These are phyloP conservation scores for Tinea pellionella DNA, from an alignment of 2,888 invertebrate species.

Conservation along the genomic window DNA sequence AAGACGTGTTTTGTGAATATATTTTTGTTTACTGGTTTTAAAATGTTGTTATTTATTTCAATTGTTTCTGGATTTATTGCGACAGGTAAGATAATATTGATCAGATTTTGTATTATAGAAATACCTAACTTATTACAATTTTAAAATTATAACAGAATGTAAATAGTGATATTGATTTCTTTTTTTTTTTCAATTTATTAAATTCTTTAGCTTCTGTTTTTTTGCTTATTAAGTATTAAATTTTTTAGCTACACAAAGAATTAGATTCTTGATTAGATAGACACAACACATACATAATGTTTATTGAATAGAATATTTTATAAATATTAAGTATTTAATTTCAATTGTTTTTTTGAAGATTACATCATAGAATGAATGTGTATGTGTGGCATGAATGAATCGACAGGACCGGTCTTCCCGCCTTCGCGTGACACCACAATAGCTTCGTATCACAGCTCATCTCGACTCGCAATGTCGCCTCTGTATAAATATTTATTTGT, in stretches of 20 bases:
- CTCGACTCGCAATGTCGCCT: slow-evolving; percentile 20
- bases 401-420: not conserved
- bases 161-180: too few relatives aligned
- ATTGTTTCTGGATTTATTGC: not conserved
- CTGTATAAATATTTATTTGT: slow-evolving; percentile 63
- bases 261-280: too few relatives aligned
- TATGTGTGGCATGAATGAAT: not conserved
- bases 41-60: not conserved
- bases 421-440: slow-evolving; percentile 5
- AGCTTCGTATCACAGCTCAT: not conserved
- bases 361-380: not conserved
- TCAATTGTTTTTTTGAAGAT: not conserved
- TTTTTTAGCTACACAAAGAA: too few relatives aligned
- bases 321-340: not conserved
- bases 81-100: not conserved
- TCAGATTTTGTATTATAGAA: too few relatives aligned
- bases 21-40: not conserved
- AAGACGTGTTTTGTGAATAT: not conserved
- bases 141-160: too few relatives aligned
- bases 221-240: not conserved
- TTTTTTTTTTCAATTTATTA: too few relatives aligned
- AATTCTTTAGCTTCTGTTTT: too few relatives aligned
- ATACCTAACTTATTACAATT: too few relatives aligned
- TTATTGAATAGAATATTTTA: too few relatives aligned
- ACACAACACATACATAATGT: too few relatives aligned